A percentile compares a stretch with the other conserved stretches of the same genome.
Conservation (phyloP, 2,797 vertebrate species). For the Sylvilagus floridanus region DNA sequence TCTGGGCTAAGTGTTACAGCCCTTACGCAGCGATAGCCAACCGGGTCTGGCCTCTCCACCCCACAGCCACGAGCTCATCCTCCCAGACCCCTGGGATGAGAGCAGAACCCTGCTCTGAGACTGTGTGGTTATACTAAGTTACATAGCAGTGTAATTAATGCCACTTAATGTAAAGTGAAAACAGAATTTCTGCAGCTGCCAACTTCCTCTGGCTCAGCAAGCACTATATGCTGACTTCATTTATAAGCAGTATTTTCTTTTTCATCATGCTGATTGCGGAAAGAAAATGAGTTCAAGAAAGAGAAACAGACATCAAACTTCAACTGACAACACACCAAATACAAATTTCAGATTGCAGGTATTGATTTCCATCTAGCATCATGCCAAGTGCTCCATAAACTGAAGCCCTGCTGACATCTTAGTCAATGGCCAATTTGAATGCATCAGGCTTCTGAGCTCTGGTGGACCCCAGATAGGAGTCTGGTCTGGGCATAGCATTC, state of each 20-base stretch:
- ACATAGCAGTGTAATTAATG: slow-evolving; percentile 79
- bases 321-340: slow-evolving; percentile 78
- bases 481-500: neutral
- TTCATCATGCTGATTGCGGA: slow-evolving; percentile 77
- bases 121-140: slow-evolving; percentile 68
- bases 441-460: slow-evolving; percentile 17
- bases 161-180: slow-evolving; percentile 79
- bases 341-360: slow-evolving; percentile 83
- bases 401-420: slow-evolving; percentile 80
- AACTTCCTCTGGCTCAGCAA: slow-evolving; percentile 75
- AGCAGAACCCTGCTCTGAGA: slow-evolving; percentile 35
- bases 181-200: slow-evolving; percentile 73
- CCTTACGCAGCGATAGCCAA: neutral
- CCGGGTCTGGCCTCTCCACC: neutral
- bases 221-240: slow-evolving; percentile 70
- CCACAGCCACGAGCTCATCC: neutral
- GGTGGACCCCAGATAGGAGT: slow-evolving; percentile 52
- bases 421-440: slow-evolving; percentile 77
- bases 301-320: slow-evolving; percentile 84
- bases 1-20: neutral
- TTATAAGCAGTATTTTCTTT: slow-evolving; percentile 83
- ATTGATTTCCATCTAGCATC: slow-evolving; percentile 84
- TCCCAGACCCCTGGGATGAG: slow-evolving; percentile 44
- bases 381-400: slow-evolving; percentile 82
- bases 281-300: slow-evolving; percentile 77